A percentile compares a stretch with the other conserved stretches of the same genome.
Evolutionary conservation across 30 jellyfish, hydroid and myxozoan species (phyloP).

Genomic region (Pelagia noctiluca): DNA sequence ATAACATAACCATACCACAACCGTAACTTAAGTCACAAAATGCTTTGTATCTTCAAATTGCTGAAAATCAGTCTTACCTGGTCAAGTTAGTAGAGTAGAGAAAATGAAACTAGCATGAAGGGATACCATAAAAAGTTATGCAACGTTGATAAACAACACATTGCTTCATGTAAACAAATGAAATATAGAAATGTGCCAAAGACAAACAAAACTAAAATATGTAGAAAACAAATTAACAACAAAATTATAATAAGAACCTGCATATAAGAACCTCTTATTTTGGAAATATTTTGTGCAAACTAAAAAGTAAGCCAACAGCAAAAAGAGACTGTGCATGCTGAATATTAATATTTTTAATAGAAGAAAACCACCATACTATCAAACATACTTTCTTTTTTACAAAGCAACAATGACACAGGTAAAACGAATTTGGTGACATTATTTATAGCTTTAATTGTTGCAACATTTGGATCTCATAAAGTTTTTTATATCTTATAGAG

Average conservation of each 20-base stretch:
- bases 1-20: neutral
- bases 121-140: neutral
- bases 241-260: neutral
- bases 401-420: neutral
- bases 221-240: neutral
- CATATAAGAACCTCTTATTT: neutral
- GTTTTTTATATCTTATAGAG: neutral
- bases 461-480: neutral
- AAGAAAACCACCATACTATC: neutral
- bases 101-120: neutral
- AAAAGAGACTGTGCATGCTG: slow-evolving; percentile 1
- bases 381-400: neutral
- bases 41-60: neutral
- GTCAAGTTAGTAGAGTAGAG: neutral
- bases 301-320: neutral
- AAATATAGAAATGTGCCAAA: neutral
- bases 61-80: neutral
- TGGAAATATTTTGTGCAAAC: neutral
- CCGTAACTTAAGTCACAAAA: neutral
- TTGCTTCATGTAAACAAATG: neutral
- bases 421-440: neutral
- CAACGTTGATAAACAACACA: neutral
- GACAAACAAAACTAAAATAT: neutral
- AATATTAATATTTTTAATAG: neutral
- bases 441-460: neutral